Base-by-base conservation (phyloP, 1,140 invertebrate species). In the Drosophila sulfurigaster region DNA sequence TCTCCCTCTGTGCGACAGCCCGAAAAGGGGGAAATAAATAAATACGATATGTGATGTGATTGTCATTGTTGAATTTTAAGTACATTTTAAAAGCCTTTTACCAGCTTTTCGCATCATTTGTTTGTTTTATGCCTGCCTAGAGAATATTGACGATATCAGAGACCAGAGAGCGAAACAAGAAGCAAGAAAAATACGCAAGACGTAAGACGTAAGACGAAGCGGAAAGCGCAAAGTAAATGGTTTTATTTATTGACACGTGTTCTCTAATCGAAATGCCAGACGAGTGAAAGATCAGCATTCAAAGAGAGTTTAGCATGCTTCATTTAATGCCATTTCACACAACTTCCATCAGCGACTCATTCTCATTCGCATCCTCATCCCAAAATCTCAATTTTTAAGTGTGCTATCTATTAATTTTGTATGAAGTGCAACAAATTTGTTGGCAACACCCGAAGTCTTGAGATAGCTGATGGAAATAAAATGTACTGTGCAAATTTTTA, bases 181-280 rank as follows among this genome's bases (percentile, higher is more conserved):
- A 20, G 3, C 20, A 20, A 25, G 20, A 25, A 25, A 25, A 25
- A 25, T 25, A 25, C 20, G 11, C 1, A 48, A 45, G 38, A 13
- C n/a, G 25, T 25, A 25, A 6, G 51, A 20, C 51, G 63, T 25
- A 25, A 6, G 51, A 20, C 51, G 63, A 54, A 15, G 57, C 58
- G 62, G 35, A 35, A 35, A 32, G 63, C 45, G 67, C 35, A n/a
- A 72, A 89, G 81, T 75, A 85, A 88, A 88, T 88, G 85, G 78
- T 88, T 89, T 88, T 88, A 89, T 88, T 89, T 88, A 89, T 89
- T 88, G 85, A 88, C 83, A 88, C 85, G 83, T 89, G 83, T 89
- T 88, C 71, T 52, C 63, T 46, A 65, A 57, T 41, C 32, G 78
- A 70, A 75, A 75, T 65, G 43, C 35, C 64, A 49, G 11, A 35